Conservation (phyloP, 2,797 vertebrate species). For the Okamejei kenojei region DNA sequence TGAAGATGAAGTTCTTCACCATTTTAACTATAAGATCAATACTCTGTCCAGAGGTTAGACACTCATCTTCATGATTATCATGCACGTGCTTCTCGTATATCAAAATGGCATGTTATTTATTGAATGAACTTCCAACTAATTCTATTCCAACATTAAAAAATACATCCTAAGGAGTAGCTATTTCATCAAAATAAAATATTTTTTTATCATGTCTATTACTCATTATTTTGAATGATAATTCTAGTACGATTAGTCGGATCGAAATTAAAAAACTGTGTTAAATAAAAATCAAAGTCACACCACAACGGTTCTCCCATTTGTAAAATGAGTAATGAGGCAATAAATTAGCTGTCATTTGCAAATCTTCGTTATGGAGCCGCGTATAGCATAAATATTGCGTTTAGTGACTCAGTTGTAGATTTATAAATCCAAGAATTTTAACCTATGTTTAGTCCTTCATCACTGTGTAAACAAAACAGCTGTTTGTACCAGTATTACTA, state of each 20-base stretch:
- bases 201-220: neutral
- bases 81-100: neutral
- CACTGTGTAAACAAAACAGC: neutral
- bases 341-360: neutral
- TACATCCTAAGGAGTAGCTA: neutral
- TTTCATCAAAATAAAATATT: neutral
- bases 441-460: neutral
- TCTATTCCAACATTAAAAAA: neutral
- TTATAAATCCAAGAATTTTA: neutral
- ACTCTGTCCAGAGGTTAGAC: neutral
- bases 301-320: neutral
- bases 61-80: neutral
- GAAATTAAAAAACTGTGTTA: neutral
- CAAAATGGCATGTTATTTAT: neutral
- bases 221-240: neutral
- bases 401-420: neutral
- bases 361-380: neutral
- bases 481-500: neutral
- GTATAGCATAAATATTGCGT: neutral
- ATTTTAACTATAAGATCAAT: neutral
- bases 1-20: neutral
- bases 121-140: neutral
- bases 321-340: neutral
- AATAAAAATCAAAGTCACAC: neutral
- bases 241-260: neutral